Evolutionary conservation across 2,113 vertebrate genomes (phyloP), one percentile per base, ranked within the genome.

Genomic region (Mellivora capensis): DNA sequence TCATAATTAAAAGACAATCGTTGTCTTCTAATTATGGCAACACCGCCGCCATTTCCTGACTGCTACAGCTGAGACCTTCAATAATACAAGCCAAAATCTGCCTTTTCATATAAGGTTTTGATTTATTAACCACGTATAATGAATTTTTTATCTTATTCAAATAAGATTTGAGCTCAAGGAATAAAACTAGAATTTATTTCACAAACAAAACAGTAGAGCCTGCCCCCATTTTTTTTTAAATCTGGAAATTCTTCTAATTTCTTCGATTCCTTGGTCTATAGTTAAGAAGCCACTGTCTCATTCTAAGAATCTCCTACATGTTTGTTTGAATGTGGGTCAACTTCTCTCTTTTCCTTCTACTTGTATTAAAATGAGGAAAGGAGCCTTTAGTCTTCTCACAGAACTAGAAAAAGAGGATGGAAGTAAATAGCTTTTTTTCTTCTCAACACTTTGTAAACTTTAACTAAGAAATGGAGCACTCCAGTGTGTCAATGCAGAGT

Each of bases 371-470:
- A 92, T 62, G 83, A 84, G 87, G 39, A 13, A 6, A 93, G 54
- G 0, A 6, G 12, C 4, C 54, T 91, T 77, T 29, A 39, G 5
- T 82, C 59, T 90, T 87, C 39, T 37, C 81, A 47, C 7, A 82
- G 80, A 90, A 76, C 52, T 85, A 77, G 57, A 90, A 90, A 93
- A 88, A 49, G 9, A 54, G 9, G 85, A 54, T 47, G 54, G 57
- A 85, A 29, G 12, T 92, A 61, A 90, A 67, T 25, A 37, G 37
- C 21, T 82, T 96, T 90, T 74, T 42, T 87, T 61, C 69, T 94
- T 82, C n/a, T 72, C 31, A 76, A 90, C 49, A 90, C 82, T 97
- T 97, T 79, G 18, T 52, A 96, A 97, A 98, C 90, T 97, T 98
- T 72, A 57, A 57, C 62, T 34, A 67, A 82, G 79, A 89, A 94